Percentiles rank a stretch among this genome's conserved stretches.
Evolutionary conservation across 1,140 invertebrate genomes (phyloP).

Genomic region (Leptopilina boulardi): DNA sequence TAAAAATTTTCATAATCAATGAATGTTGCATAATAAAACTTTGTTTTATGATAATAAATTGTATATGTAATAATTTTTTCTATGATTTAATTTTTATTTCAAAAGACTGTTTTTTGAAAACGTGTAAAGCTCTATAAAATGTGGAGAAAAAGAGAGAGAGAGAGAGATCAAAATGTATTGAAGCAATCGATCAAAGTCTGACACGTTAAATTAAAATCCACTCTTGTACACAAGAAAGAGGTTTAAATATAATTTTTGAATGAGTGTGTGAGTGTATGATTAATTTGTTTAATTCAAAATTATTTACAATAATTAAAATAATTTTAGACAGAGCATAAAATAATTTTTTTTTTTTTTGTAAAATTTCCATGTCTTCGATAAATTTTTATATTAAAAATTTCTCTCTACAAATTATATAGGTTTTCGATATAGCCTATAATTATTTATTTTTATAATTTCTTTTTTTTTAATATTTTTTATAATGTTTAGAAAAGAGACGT

Average conservation of each 20-base stretch:
- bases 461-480: neutral
- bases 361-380: no score
- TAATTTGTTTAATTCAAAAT: neutral
- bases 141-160: neutral
- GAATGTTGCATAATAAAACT: neutral
- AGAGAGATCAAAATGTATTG: neutral
- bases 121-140: neutral
- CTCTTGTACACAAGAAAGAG: neutral
- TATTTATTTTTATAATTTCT: no score
- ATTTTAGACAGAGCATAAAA: no score
- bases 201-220: conserved; percentile 7
- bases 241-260: neutral
- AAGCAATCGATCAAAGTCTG: conserved; percentile 2
- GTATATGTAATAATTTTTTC: neutral
- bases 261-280: neutral
- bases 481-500: neutral
- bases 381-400: no score
- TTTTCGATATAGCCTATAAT: no score
- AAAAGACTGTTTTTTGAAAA: neutral
- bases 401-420: no score
- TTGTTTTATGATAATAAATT: neutral
- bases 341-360: no score
- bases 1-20: neutral
- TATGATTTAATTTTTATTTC: neutral
- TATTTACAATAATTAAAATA: no score